Evolutionary conservation across 2,797 vertebrate genomes (phyloP).

Genomic region (Poeciliopsis infans): DNA sequence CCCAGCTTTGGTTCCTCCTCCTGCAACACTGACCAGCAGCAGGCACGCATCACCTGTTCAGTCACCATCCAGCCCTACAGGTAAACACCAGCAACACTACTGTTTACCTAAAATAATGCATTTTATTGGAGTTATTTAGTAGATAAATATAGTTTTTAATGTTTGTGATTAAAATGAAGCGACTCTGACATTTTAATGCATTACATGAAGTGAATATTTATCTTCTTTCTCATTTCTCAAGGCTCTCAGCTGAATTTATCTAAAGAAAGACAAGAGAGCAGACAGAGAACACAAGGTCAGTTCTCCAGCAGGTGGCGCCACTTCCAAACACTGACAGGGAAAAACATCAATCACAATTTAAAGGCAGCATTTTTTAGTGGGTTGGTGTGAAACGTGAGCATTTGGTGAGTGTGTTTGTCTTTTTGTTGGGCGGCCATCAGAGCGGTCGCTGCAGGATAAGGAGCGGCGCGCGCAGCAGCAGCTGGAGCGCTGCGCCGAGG

Average conservation of each 20-base stretch:
- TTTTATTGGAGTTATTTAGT: not conserved
- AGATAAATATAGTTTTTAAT: not conserved
- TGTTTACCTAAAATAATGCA: not conserved
- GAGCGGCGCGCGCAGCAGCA: conserved; percentile 85
- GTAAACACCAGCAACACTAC: conserved; percentile 32
- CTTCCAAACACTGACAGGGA: not conserved
- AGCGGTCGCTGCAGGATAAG: conserved; percentile 85
- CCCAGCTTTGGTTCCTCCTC: conserved; percentile 64
- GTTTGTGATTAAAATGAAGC: not conserved
- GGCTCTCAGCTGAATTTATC: conserved; percentile 42
- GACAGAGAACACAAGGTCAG: conserved; percentile 59
- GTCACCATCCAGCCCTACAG: conserved; percentile 60
- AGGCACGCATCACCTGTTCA: conserved; percentile 55
- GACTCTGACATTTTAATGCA: not conserved
- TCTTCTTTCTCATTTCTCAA: conserved; percentile 6
- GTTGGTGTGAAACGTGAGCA: not conserved
- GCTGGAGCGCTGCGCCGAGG: conserved; percentile 86
- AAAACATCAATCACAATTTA: not conserved
- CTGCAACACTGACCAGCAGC: conserved; percentile 21
- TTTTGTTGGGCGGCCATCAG: not conserved
- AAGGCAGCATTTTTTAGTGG: not conserved
- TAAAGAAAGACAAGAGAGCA: conserved; percentile 62
- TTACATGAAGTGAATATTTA: not conserved
- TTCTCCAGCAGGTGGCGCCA: conserved; percentile 44
- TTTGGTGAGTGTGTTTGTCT: not conserved